Conservation (phyloP, 2,113 vertebrate genomes). For the Cynoglossus semilaevis region DNA sequence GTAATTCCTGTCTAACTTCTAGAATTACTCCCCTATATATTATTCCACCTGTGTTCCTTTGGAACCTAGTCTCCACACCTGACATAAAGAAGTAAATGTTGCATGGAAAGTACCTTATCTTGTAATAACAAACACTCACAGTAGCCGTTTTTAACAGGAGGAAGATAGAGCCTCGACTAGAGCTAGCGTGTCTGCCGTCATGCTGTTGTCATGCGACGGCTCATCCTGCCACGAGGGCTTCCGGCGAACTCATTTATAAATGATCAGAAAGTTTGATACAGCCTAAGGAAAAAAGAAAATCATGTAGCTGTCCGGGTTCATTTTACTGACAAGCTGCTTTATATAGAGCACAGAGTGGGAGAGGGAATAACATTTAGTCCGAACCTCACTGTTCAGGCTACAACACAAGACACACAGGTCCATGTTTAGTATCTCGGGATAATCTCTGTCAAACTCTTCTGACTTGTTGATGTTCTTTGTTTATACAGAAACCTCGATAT, state of each 20-base stretch:
- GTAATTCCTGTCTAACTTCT: too few relatives aligned
- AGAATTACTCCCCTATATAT: too few relatives aligned
- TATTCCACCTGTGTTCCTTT: too few relatives aligned
- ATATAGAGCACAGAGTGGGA: conserved; percentile 50
- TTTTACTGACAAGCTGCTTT: conserved; percentile 67
- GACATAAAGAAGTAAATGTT: too few relatives aligned
- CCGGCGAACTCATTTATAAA: conserved; percentile 77
- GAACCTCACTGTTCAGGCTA: conserved; percentile 56
- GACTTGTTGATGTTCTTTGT: too few relatives aligned
- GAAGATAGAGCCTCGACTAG: conserved; percentile 21
- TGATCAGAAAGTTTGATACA: conserved; percentile 75
- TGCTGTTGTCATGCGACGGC: conserved; percentile 45
- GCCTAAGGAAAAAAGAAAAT: conserved; percentile 65
- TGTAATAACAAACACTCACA: conserved; percentile 20
- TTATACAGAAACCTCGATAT: too few relatives aligned
- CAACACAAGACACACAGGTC: conserved; percentile 49
- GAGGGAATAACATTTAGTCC: conserved; percentile 55
- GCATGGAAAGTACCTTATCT: too few relatives aligned
- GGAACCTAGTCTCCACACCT: too few relatives aligned
- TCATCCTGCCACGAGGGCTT: conserved; percentile 61
- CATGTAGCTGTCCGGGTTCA: conserved; percentile 68
- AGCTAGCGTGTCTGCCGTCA: conserved; percentile 44
- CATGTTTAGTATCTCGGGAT: conserved; percentile 47
- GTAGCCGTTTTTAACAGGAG: conserved; percentile 12
- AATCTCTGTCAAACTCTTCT: too few relatives aligned